Percentiles rank a stretch among this genome's conserved stretches.
phyloP scores from a whole-genome alignment of 2,888 invertebrate genomes.

The Acleris literana region DNA sequence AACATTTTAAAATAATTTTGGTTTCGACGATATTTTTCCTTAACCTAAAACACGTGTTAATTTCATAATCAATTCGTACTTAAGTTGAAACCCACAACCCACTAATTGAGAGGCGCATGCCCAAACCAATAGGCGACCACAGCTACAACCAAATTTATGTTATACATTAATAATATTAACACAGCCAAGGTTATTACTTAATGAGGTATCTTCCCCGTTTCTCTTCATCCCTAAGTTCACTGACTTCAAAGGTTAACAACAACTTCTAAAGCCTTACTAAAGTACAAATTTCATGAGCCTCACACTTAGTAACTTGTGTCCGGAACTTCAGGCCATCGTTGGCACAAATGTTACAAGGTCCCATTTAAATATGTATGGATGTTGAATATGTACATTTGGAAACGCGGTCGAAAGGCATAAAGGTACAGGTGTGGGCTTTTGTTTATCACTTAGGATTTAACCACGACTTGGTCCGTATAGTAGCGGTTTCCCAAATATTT shows the following conservation, averaged over 20 bases:
- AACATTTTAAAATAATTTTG: too few relatives aligned
- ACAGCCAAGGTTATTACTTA: background rate
- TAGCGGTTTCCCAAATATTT: too few relatives aligned
- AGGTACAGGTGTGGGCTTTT: background rate
- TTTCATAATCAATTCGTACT: too few relatives aligned
- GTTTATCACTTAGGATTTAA: too few relatives aligned
- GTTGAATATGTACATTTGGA: constrained; percentile 2
- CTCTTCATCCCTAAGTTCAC: background rate
- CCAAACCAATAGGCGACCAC: too few relatives aligned
- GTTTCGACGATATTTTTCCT: too few relatives aligned
- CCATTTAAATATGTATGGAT: constrained; percentile 9
- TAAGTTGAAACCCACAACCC: too few relatives aligned
- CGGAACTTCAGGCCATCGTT: constrained; percentile 2
- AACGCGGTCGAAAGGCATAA: background rate
- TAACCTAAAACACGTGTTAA: too few relatives aligned
- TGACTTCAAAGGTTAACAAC: constrained; percentile 6
- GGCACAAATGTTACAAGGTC: background rate
- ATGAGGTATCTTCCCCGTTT: background rate
- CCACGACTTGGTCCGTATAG: too few relatives aligned
- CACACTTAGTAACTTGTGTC: constrained; percentile 5
- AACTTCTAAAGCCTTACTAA: constrained; percentile 10
- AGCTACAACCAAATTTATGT: too few relatives aligned
- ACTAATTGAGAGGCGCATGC: too few relatives aligned
- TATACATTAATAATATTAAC: background rate
- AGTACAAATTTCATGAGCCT: background rate